Base-by-base conservation (phyloP, 2,797 vertebrate species). In the Sandelia bainsii region DNA sequence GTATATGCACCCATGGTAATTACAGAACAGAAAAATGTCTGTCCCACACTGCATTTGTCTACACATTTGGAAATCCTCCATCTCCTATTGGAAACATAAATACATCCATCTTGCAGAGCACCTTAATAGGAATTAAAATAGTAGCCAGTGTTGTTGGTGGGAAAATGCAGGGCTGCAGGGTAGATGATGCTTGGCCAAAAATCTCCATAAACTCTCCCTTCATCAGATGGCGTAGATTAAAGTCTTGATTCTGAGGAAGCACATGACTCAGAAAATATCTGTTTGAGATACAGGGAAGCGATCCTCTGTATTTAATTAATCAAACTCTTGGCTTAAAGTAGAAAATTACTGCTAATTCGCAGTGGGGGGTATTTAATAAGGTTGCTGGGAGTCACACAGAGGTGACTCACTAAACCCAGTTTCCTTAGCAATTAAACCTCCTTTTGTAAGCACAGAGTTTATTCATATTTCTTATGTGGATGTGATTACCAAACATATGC, bases 181-280 rank as follows among this genome's bases (percentile, higher is more conserved):
- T 77, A 62, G 46, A 67, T 57, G 69, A 44, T 53, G 52, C 32
- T 65, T 65, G 52, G 72, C 63, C 57, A 64, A 53, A 56, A 72
- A 53, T 69, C 58, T 53, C 10, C 25, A 34, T 39, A 27, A 40
- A 19, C 48, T 66, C 40, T 63, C 27, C 4, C 17, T 54, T 62
- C n/a, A 56, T 88, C 77, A 80, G 68, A 84, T 79, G 79, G 77
- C 3, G 22, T 29, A 72, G 72, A 86, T 85, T 79, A 82, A 83
- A 78, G 39, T 82, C 48, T 20, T 37, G 11, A 46, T 74, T 62
- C 46, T 81, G 61, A 72, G 48, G 72, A 75, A 62, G 49, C 53
- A 71, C 69, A 77, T 81, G 71, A 84, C 75, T 76, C 78, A 60
- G 17, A 65, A 54, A 88, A 85, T 90, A 86, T 90, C 86, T 93